Base-by-base conservation (phyloP, 2,113 vertebrate species). In the Halcyon senegalensis region DNA sequence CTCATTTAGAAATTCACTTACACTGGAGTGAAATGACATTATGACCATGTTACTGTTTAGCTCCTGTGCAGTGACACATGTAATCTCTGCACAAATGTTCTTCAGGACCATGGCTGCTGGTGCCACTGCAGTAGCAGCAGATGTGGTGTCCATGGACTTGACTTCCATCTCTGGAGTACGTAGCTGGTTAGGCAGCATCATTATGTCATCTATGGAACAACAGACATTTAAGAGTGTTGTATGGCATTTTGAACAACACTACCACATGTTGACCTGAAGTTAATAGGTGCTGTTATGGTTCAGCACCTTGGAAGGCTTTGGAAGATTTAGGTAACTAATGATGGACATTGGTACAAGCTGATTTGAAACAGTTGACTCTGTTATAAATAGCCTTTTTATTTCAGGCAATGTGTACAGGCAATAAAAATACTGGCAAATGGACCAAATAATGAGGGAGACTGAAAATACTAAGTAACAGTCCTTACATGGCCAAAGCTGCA, bases 211-310 rank as follows among this genome's bases (percentile, higher is more conserved):
- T 56, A 19, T 28, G 10, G 67, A 62, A 46, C 4, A 3, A 5
- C 31, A 81, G 31, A 21, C 4, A 4, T 86, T n/a, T 74, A 23
- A 67, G 63, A 66, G 55, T 5, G 18, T 6, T 0, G 0, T 44
- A 24, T 2, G 19, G 18, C 13, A 10, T 35, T 51, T 50, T 46
- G 37, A 58, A 60, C 11, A 84, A 39, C 10, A 10, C 8, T 53
- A 59, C 10, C 31, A 63, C 19, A 13, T 86, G 72, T 83, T 69
- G 41, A 2, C 20, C 73, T 84, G 60, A 55, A 44, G n/a, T 58
- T 60, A 59, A 46, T 39, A 43, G 16, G 5, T 17, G 14, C 37
- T 72, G 16, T 46, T 23, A 51, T 6, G 5, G 39, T 33, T 64
- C 24, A 81, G 51, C 5, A 4, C 5, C 56, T 86, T 12, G 10